phyloP scores from a whole-genome alignment of 2,113 vertebrate species.

The Megaptera novaeangliae region DNA sequence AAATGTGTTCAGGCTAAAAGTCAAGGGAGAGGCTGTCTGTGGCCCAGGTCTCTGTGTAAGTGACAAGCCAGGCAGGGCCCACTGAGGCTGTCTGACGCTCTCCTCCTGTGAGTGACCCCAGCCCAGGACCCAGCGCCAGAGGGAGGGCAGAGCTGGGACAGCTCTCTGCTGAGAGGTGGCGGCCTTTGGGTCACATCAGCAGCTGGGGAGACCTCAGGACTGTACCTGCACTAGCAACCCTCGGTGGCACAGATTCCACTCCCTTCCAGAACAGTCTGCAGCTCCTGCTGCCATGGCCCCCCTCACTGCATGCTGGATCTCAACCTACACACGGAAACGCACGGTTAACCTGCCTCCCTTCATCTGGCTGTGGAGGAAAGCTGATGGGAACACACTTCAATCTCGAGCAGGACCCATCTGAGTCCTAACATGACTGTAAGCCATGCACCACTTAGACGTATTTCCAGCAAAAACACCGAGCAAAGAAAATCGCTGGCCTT shows the following conservation, averaged over 20 bases:
- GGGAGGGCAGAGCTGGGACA: neutral
- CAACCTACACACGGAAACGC: neutral
- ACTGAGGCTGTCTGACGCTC: neutral
- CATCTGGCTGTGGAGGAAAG: neutral
- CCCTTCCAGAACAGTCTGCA: neutral
- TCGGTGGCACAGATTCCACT: accelerated
- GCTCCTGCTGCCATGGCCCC: neutral
- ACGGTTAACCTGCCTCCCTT: neutral
- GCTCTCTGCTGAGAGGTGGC: neutral
- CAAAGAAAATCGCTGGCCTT: neutral
- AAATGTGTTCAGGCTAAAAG: constrained; percentile 12
- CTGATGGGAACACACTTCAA: accelerated
- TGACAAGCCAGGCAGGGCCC: neutral
- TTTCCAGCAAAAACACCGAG: neutral
- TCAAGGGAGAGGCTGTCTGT: neutral
- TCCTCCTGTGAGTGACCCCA: accelerated
- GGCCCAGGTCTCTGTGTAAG: neutral
- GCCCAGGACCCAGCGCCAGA: neutral
- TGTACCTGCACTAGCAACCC: neutral
- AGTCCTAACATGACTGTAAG: neutral
- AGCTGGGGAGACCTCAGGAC: neutral
- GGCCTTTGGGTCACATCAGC: neutral
- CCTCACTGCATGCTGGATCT: neutral
- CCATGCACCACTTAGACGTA: neutral
- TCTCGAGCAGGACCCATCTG: accelerated